These are phyloP conservation scores for Metalampra italica DNA, from an alignment of 2,888 invertebrate genomes.

Conservation along the genomic window DNA sequence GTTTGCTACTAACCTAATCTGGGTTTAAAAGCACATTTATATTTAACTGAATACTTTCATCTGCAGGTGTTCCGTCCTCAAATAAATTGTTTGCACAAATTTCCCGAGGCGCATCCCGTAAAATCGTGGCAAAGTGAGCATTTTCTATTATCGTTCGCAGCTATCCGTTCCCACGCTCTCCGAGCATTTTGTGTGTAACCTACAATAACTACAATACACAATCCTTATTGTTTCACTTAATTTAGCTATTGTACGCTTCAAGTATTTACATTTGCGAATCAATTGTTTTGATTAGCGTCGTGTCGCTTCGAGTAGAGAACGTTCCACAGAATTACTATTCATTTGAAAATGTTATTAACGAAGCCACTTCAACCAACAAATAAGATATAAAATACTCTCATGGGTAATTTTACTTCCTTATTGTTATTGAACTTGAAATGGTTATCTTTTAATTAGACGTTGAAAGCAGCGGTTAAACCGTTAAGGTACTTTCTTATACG, in stretches of 20 bases:
- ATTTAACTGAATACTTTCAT: not conserved
- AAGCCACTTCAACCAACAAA: not conserved
- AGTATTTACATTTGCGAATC: slow-evolving; percentile 67
- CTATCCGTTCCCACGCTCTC: slow-evolving; percentile 68
- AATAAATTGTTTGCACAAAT: slow-evolving; percentile 46
- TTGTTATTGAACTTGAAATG: not conserved
- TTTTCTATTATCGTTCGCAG: slow-evolving; percentile 56
- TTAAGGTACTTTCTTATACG: not conserved
- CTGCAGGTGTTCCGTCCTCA: slow-evolving; percentile 19
- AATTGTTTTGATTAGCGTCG: slow-evolving; percentile 42
- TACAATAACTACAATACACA: slow-evolving; percentile 67
- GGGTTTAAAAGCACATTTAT: not conserved
- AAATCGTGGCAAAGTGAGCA: slow-evolving; percentile 42
- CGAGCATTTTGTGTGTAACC: slow-evolving; percentile 61
- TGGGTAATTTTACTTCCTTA: slow-evolving; percentile 2
- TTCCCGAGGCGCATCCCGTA: slow-evolving; percentile 46
- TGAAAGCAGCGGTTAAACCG: not conserved
- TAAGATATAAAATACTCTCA: slow-evolving; percentile 11
- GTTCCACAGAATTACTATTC: slow-evolving; percentile 15
- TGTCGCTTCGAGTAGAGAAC: slow-evolving; percentile 21
- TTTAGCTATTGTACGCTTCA: slow-evolving; percentile 69
- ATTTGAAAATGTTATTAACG: slow-evolving; percentile 3
- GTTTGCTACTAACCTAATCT: not conserved
- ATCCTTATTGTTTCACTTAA: slow-evolving; percentile 75
- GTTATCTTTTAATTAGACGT: slow-evolving; percentile 1